Conservation (phyloP, 2,113 vertebrate species). For the Aegypius monachus region DNA sequence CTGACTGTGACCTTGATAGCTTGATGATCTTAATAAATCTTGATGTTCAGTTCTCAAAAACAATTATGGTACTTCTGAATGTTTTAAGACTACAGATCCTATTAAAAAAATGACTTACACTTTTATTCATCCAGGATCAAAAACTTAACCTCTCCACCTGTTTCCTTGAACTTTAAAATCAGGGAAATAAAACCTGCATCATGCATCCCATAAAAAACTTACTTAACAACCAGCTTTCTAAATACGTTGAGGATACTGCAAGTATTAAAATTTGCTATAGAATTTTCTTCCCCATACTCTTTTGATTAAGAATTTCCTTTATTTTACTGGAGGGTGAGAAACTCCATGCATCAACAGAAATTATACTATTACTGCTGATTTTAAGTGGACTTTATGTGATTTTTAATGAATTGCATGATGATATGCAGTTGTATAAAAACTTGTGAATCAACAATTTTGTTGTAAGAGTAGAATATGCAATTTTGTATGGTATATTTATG, state of each 20-base stretch:
- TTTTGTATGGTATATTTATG: neutral
- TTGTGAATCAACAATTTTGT: neutral
- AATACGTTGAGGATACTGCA: neutral
- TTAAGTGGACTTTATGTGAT: neutral
- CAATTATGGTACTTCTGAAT: neutral
- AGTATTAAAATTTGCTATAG: neutral
- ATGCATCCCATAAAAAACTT: neutral
- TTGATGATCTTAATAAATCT: neutral
- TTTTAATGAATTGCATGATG: neutral
- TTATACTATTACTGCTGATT: neutral
- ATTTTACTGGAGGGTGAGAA: neutral
- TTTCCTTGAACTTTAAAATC: neutral
- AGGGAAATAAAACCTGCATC: neutral
- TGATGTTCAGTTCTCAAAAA: neutral
- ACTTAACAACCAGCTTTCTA: neutral
- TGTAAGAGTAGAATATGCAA: neutral
- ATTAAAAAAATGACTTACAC: accelerated
- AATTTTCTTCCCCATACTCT: neutral
- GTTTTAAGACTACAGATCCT: neutral
- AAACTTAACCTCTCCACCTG: neutral
- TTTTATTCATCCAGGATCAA: neutral
- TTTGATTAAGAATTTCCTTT: neutral
- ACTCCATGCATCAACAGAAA: neutral
- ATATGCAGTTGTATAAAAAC: neutral
- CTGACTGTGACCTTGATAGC: neutral